Evolutionary conservation across 2,888 invertebrate species (phyloP).

Genomic region (Xylocampa areola): DNA sequence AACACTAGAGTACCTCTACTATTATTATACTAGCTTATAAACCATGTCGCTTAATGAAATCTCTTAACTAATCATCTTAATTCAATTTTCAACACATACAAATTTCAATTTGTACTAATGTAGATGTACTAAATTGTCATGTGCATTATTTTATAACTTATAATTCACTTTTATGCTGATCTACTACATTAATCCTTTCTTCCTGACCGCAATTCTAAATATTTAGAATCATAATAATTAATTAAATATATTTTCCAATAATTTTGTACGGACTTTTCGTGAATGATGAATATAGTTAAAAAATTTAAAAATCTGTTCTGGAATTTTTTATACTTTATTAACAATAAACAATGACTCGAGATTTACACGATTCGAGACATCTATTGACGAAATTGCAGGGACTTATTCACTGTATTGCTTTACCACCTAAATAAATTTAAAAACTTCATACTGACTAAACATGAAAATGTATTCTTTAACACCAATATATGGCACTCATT

Average conservation of each 20-base stretch:
- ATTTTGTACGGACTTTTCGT: background rate
- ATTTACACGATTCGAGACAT: no score
- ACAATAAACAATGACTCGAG: no score
- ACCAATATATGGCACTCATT: slow-evolving; percentile 60
- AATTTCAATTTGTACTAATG: slow-evolving; percentile 73
- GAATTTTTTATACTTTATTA: slow-evolving; percentile 5
- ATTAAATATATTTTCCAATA: background rate
- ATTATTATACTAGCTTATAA: slow-evolving; percentile 56
- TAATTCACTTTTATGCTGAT: slow-evolving; percentile 19
- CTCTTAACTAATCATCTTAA: slow-evolving; percentile 53
- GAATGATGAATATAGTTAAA: background rate
- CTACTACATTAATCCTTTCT: slow-evolving; percentile 17
- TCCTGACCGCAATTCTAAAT: slow-evolving; percentile 30
- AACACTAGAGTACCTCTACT: slow-evolving; percentile 54
- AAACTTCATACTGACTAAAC: slow-evolving; percentile 47
- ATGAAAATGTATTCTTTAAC: slow-evolving; percentile 50
- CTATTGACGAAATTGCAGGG: slow-evolving; percentile 25
- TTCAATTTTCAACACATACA: slow-evolving; percentile 47
- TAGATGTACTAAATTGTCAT: slow-evolving; percentile 68
- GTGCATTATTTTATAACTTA: slow-evolving; percentile 40
- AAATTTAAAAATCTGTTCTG: background rate
- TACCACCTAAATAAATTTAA: slow-evolving; percentile 47
- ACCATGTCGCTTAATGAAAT: slow-evolving; percentile 51
- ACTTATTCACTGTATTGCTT: slow-evolving; percentile 38
- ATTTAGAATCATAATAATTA: slow-evolving; percentile 12